These are phyloP conservation scores for Salarias fasciatus DNA, from an alignment of 2,797 vertebrate genomes.

Conservation along the genomic window DNA sequence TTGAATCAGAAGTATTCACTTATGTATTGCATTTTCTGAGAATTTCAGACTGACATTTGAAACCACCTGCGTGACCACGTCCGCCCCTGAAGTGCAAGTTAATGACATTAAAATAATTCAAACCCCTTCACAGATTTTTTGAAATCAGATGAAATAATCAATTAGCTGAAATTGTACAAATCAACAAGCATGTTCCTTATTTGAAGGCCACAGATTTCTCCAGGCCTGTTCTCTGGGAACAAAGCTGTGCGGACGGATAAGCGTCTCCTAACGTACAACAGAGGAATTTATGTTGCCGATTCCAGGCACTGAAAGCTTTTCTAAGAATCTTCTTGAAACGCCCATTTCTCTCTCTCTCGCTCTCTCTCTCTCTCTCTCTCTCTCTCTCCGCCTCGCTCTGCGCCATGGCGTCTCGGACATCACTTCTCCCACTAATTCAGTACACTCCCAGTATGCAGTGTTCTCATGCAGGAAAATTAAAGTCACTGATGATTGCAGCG, in stretches of 20 bases:
- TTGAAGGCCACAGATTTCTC: slow-evolving; percentile 3
- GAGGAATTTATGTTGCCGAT: slow-evolving; percentile 36
- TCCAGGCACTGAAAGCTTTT: slow-evolving; percentile 37
- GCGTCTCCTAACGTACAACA: slow-evolving; percentile 20
- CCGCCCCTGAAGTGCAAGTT: not conserved
- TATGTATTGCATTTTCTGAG: too few relatives aligned
- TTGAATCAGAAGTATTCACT: too few relatives aligned
- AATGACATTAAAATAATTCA: not conserved
- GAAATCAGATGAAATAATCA: not conserved
- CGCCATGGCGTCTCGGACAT: slow-evolving; percentile 6
- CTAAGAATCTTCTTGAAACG: slow-evolving; percentile 39
- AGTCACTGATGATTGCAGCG: too few relatives aligned
- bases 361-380: too few relatives aligned
- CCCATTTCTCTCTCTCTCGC: slow-evolving; percentile 10
- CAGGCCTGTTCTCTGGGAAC: slow-evolving; percentile 13
- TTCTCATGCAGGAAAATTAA: too few relatives aligned
- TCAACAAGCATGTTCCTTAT: not conserved
- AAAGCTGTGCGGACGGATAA: slow-evolving; percentile 23
- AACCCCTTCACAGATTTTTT: slow-evolving; percentile 2
- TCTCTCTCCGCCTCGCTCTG: too few relatives aligned
- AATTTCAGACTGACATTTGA: too few relatives aligned
- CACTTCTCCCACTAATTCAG: too few relatives aligned
- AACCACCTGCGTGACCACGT: too few relatives aligned
- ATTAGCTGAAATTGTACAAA: not conserved
- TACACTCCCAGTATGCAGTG: too few relatives aligned